Evolutionary conservation across 1,140 invertebrate genomes (phyloP), one percentile per base, ranked within the genome.

Genomic region (Oncopodura yosiiana): DNA sequence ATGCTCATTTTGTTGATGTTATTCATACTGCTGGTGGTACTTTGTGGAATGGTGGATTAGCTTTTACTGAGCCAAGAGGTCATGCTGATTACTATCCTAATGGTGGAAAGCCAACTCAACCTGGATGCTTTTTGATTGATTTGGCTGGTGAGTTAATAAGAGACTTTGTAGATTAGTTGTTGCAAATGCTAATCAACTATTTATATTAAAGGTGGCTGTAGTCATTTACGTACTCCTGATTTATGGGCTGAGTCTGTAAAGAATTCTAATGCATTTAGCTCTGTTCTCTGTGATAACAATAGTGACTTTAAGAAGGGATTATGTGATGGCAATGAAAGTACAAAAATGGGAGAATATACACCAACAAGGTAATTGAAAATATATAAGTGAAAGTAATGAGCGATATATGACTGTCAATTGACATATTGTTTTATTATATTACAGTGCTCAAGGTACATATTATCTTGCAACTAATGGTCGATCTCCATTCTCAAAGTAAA

Each of bases 381-480:
- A 45, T 29, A 6, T 1, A 44, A 21, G n/a, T 8, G 5, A 5
- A 19, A 18, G 11, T 38, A 14, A 12, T 3, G 32, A 37, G 3
- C 24, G 49, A 23, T 34, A 11, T 49, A 49, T 29, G 18, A 12
- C 16, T 21, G 23, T 42, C 49, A 42, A 24, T 19, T 49, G 6
- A 37, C 16, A 34, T 3, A 18, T 24, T 53, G 29, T 62, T 57
- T 61, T 45, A 55, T 60, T 50, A 51, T 24, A 27, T 69, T 78
- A 44, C 70, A 88, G 85, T 66, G 82, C 84, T 32, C 74, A 84
- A 66, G 86, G 86, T 41, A 78, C 85, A 43, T 88, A 82, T 65
- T 88, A 88, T 69, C 79, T 88, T n/a, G 81, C 81, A 59, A 89
- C 86, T 61, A 87, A 87, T 73, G 81, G 81, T n/a, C 78, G 81